Conservation (phyloP, 2,797 vertebrate species). For the Poecile montanus region DNA sequence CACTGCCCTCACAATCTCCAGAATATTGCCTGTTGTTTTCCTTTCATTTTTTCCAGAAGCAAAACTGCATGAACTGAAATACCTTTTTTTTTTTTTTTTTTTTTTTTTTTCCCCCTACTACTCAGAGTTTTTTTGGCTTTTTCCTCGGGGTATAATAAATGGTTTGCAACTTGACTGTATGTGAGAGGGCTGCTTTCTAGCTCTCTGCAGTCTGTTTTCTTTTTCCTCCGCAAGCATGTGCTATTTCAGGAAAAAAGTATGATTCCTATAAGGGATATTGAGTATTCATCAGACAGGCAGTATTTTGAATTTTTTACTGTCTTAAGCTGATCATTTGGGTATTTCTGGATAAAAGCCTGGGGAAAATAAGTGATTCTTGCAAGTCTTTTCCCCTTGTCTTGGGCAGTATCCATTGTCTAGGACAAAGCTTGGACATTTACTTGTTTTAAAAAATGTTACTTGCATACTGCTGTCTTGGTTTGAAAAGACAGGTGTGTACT, state of each 20-base stretch:
- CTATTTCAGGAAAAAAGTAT: not conserved
- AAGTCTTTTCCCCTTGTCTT: not conserved
- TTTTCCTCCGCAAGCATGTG: not conserved
- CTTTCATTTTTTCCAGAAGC: not conserved
- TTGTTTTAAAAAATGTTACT: not conserved
- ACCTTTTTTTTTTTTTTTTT: not conserved
- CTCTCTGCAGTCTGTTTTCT: not conserved
- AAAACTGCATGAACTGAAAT: not conserved
- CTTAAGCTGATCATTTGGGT: not conserved
- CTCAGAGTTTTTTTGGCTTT: not conserved
- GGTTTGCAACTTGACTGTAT: not conserved
- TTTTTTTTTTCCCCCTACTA: not conserved
- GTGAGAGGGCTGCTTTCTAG: not conserved
- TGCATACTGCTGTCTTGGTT: not conserved
- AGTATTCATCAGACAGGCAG: not conserved
- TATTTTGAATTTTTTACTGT: not conserved
- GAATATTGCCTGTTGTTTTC: not conserved
- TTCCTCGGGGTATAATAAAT: not conserved
- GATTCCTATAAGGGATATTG: not conserved
- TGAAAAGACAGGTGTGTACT: too few relatives aligned
- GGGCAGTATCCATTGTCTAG: not conserved
- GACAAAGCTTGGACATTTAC: not conserved
- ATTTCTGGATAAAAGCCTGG: not conserved
- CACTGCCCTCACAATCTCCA: not conserved
- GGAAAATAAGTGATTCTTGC: not conserved